These are phyloP conservation scores for Napeogenes inachia DNA, from an alignment of 2,888 invertebrate genomes.

Conservation along the genomic window DNA sequence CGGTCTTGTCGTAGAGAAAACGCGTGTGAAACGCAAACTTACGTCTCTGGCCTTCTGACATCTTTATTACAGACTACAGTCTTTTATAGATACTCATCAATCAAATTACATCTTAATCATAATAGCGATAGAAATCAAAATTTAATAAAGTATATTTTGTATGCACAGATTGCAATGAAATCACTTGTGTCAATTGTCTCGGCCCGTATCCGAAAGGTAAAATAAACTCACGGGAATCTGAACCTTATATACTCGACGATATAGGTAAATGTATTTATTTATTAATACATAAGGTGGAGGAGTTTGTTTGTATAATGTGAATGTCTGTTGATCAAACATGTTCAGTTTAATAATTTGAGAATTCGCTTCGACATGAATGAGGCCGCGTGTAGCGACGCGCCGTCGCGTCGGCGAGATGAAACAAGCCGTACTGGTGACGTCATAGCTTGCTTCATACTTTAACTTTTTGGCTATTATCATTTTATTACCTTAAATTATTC, in stretches of 20 bases:
- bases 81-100: conserved; percentile 32
- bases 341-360: conserved; percentile 30
- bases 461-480: conserved; percentile 3
- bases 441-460: neutral
- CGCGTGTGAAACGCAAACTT: conserved; percentile 68
- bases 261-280: neutral
- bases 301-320: conserved; percentile 24
- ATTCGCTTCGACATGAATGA: conserved; percentile 29
- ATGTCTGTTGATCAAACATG: conserved; percentile 20
- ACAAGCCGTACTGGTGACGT: neutral
- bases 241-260: conserved; percentile 16
- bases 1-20: conserved; percentile 28
- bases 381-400: conserved; percentile 16
- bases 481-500: conserved; percentile 6
- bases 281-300: neutral
- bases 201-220: conserved; percentile 16
- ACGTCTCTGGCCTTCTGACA: conserved; percentile 44
- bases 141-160: conserved; percentile 30
- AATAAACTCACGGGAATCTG: conserved; percentile 3
- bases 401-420: conserved; percentile 24
- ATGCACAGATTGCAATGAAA: conserved; percentile 39
- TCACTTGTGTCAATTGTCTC: conserved; percentile 71
- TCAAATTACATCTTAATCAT: conserved; percentile 42
- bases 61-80: conserved; percentile 52
- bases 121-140: conserved; percentile 35